These are phyloP conservation scores for Phymastichus coffea DNA, from an alignment of 1,140 invertebrate genomes.

Conservation along the genomic window DNA sequence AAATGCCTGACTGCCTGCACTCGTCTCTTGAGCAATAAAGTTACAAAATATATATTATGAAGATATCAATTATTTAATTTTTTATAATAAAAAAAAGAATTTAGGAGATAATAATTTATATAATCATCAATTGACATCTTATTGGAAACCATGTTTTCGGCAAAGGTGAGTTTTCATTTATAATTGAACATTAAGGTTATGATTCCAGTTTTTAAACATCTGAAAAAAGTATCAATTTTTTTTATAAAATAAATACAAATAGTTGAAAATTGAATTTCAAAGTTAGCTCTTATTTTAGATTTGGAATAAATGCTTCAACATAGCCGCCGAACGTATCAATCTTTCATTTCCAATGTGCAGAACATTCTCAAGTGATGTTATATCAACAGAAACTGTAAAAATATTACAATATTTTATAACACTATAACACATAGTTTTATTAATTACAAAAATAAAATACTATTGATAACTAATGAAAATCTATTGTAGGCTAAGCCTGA, in stretches of 20 bases:
- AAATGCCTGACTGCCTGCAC: too few relatives aligned
- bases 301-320: too few relatives aligned
- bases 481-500: constrained; percentile 54
- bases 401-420: background rate
- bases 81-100: too few relatives aligned
- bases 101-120: too few relatives aligned
- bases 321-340: background rate
- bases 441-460: constrained; percentile 1
- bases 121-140: too few relatives aligned
- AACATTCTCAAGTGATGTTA: constrained; percentile 15
- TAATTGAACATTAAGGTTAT: constrained; percentile 25
- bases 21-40: too few relatives aligned
- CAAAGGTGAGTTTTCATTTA: constrained; percentile 28
- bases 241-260: too few relatives aligned
- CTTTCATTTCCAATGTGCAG: background rate
- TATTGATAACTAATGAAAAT: constrained; percentile 13
- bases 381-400: constrained; percentile 11
- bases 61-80: too few relatives aligned
- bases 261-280: background rate
- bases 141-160: constrained; percentile 37
- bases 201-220: too few relatives aligned
- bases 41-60: too few relatives aligned
- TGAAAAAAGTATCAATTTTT: too few relatives aligned
- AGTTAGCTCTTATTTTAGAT: background rate
- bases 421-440: background rate